Evolutionary conservation across 1,140 invertebrate species (phyloP).

Genomic region (Zaprionus nigranus): DNA sequence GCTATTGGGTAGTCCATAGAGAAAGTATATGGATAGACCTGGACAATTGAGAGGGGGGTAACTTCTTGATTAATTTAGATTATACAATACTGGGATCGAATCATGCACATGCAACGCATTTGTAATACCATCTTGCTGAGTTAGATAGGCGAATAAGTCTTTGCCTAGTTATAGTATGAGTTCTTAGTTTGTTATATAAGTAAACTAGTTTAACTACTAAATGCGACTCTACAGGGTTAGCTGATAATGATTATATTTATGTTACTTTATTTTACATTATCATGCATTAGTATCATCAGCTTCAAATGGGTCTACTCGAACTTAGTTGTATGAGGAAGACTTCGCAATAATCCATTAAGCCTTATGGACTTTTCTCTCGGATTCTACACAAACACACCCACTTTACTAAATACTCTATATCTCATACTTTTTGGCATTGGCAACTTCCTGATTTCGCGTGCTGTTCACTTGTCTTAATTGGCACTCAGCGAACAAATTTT

Average conservation of each 20-base stretch:
- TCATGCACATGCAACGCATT: constrained; percentile 21
- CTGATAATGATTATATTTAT: too few species aligned
- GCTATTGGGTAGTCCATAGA: constrained; percentile 82
- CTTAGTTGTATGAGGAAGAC: not conserved
- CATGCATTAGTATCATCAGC: not conserved
- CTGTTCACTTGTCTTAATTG: constrained; percentile 23
- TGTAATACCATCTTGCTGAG: constrained; percentile 6
- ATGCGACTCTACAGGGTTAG: not conserved
- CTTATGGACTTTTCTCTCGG: not conserved
- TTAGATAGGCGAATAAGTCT: not conserved
- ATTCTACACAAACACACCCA: not conserved
- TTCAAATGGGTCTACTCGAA: not conserved
- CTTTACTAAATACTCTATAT: constrained; percentile 5
- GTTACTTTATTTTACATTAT: not conserved
- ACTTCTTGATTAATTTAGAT: constrained; percentile 25
- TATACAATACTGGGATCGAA: constrained; percentile 18
- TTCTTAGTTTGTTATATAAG: not conserved
- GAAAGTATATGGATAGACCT: constrained; percentile 81
- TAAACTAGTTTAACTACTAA: not conserved
- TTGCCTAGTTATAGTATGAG: not conserved
- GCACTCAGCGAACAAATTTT: constrained; percentile 4
- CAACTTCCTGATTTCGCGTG: constrained; percentile 23
- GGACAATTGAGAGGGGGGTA: not conserved
- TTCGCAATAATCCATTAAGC: not conserved
- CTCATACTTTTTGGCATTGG: not conserved